Evolutionary conservation across 2,888 invertebrate species (phyloP).

Genomic region (Andrena dorsata): DNA sequence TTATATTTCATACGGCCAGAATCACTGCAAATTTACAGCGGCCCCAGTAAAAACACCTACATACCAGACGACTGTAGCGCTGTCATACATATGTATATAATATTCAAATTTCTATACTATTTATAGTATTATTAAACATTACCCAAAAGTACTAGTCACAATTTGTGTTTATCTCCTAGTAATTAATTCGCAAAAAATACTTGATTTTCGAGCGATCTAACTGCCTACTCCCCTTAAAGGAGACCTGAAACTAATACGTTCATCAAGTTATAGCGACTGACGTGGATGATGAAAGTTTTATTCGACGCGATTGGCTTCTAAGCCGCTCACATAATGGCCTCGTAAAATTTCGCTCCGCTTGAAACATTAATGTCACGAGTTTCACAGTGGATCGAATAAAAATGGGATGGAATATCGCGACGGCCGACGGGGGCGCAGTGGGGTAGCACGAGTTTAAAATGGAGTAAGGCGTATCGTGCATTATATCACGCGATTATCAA

Average conservation of each 20-base stretch:
- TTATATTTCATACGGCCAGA: too few species aligned
- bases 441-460: conserved; percentile 37
- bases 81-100: too few species aligned
- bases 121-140: too few species aligned
- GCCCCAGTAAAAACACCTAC: too few species aligned
- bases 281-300: conserved; percentile 8
- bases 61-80: too few species aligned
- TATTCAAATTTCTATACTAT: too few species aligned
- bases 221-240: too few species aligned
- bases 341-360: conserved; percentile 9
- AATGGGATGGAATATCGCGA: conserved; percentile 17
- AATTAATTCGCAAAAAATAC: too few species aligned
- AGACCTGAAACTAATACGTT: not conserved
- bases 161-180: too few species aligned
- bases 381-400: conserved; percentile 35
- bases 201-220: too few species aligned
- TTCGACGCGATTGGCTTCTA: conserved; percentile 14
- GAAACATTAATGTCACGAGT: conserved; percentile 23
- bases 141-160: too few species aligned
- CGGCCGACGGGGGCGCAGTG: not conserved
- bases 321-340: not conserved
- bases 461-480: conserved; percentile 43
- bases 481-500: conserved; percentile 80
- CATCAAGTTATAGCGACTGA: conserved; percentile 1
- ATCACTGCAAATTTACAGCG: too few species aligned